These are phyloP conservation scores for Pachyuromys duprasi DNA, from an alignment of 2,797 vertebrate species.

Conservation along the genomic window DNA sequence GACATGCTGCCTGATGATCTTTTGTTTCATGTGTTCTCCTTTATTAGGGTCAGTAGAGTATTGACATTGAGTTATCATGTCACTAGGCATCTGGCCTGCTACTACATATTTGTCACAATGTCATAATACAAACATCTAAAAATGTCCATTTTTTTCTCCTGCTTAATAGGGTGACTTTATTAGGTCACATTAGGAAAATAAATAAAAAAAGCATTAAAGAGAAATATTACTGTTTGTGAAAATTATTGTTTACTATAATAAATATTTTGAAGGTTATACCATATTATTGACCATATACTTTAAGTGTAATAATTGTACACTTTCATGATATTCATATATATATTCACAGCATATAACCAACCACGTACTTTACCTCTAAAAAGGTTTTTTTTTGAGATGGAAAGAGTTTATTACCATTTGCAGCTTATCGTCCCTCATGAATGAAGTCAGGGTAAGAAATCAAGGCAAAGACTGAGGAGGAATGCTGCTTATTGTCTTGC, in stretches of 20 bases:
- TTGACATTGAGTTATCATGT: slow-evolving; percentile 78
- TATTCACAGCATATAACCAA: not conserved
- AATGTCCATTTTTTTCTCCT: not conserved
- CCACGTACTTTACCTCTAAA: not conserved
- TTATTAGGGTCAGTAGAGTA: slow-evolving; percentile 74
- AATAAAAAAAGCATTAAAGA: not conserved
- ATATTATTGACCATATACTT: not conserved
- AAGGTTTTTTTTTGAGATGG: too few relatives aligned
- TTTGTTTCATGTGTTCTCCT: slow-evolving; percentile 73
- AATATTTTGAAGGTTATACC: not conserved
- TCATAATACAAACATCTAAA: not conserved
- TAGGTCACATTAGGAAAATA: not conserved
- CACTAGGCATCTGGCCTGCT: slow-evolving; percentile 78
- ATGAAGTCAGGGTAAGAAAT: not conserved
- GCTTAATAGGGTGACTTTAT: not conserved
- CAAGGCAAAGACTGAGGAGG: not conserved
- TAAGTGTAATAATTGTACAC: not conserved
- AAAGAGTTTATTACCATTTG: too few relatives aligned
- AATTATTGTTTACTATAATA: not conserved
- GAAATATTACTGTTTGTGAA: not conserved
- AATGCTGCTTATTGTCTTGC: not conserved
- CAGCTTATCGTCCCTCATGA: too few relatives aligned
- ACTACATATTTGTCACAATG: slow-evolving; percentile 73
- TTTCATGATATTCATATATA: not conserved
- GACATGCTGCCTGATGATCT: slow-evolving; percentile 49